Conservation (phyloP, 2,888 invertebrate species). For the Sinohyriopsis cumingii region DNA sequence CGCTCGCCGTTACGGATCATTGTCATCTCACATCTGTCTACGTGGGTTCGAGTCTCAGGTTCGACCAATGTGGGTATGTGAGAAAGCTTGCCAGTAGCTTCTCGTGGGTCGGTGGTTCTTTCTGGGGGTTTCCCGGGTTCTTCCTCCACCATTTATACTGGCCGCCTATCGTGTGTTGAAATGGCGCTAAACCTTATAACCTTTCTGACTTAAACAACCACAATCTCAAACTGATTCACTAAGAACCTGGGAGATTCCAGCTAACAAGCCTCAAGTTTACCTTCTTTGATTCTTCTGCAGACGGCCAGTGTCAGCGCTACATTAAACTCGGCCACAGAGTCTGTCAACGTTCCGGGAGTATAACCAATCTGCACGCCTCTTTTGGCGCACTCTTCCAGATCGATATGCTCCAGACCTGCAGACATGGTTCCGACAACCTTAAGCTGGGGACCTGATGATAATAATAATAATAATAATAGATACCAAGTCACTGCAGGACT, state of each 20-base stretch:
- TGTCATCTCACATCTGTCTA: too few species aligned
- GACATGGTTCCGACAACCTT: constrained; percentile 92
- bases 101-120: too few species aligned
- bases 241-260: neutral
- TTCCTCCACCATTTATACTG: too few species aligned
- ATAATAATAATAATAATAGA: neutral
- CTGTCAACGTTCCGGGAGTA: constrained; percentile 85
- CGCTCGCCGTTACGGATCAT: too few species aligned
- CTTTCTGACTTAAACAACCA: neutral
- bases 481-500: neutral
- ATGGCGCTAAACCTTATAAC: too few species aligned
- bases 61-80: too few species aligned
- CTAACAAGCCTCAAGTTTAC: constrained; percentile 65
- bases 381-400: constrained; percentile 82
- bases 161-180: too few species aligned
- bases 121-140: too few species aligned
- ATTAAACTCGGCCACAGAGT: constrained; percentile 90
- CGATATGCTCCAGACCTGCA: constrained; percentile 91
- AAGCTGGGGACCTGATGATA: constrained; percentile 77
- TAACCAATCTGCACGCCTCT: constrained; percentile 85
- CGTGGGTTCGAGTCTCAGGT: too few species aligned
- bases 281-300: constrained; percentile 86
- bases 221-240: neutral
- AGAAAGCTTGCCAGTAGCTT: too few species aligned
- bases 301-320: constrained; percentile 87